Conservation (phyloP, 2,113 vertebrate species). For the Corvus cornix region DNA sequence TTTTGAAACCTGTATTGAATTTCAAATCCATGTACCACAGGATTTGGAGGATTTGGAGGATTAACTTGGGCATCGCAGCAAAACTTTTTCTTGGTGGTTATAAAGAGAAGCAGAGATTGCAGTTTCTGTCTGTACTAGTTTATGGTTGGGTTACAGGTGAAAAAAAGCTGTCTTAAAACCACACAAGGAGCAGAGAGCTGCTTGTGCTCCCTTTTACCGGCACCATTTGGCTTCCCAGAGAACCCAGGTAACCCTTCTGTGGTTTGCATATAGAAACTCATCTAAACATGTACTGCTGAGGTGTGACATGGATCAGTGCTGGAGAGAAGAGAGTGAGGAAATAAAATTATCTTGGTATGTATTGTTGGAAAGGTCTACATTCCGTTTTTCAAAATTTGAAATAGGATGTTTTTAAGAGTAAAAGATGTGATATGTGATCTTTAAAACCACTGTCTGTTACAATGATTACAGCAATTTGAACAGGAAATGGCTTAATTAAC, state of each 20-base stretch:
- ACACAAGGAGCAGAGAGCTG: not conserved
- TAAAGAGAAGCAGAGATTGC: not conserved
- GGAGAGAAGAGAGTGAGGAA: not conserved
- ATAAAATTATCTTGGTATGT: not conserved
- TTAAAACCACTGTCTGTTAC: not conserved
- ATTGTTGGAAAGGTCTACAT: not conserved
- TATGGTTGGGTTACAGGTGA: not conserved
- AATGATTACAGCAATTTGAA: not conserved
- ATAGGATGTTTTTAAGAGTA: not conserved
- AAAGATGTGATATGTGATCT: not conserved
- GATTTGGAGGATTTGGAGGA: not conserved
- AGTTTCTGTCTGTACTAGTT: not conserved
- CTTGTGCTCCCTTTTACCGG: not conserved
- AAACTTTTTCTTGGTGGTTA: accelerated
- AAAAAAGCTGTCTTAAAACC: not conserved
- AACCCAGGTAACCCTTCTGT: not conserved
- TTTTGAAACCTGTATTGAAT: not conserved
- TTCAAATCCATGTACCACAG: accelerated
- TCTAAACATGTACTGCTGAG: not conserved
- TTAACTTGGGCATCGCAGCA: not conserved
- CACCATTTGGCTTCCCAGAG: not conserved
- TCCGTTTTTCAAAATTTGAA: not conserved
- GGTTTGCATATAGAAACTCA: not conserved
- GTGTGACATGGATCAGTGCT: accelerated
- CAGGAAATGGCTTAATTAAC: not conserved